Evolutionary conservation across 2,797 vertebrate species (phyloP).

Genomic region (Microtus californicus): DNA sequence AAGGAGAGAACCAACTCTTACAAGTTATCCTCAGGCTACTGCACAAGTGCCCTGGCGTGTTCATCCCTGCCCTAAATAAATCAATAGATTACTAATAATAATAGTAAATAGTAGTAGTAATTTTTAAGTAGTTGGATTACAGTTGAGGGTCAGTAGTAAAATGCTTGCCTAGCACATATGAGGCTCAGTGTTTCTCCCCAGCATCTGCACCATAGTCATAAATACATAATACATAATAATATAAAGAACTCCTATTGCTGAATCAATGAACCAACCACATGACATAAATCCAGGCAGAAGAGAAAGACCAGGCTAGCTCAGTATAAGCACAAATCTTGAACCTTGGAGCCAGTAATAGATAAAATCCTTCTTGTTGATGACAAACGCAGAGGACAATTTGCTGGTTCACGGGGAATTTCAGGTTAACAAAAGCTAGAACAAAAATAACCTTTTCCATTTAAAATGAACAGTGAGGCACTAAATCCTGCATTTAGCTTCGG

Average conservation of each 20-base stretch:
- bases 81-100: neutral
- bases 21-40: neutral
- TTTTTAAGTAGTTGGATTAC: neutral
- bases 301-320: neutral
- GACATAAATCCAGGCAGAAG: neutral
- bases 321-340: neutral
- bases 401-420: constrained; percentile 37
- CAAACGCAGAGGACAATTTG: constrained; percentile 23
- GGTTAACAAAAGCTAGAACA: constrained; percentile 44
- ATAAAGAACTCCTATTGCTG: neutral
- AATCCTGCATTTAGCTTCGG: constrained; percentile 24
- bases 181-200: neutral
- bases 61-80: neutral
- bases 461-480: constrained; percentile 26
- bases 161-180: too few relatives aligned
- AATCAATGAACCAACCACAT: neutral
- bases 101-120: neutral
- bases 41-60: neutral
- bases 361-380: constrained; percentile 33
- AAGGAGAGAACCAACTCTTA: neutral
- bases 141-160: neutral
- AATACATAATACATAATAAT: too few relatives aligned
- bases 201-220: too few relatives aligned
- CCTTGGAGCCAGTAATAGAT: constrained; percentile 1
- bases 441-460: constrained; percentile 61